Percentiles rank a stretch among this genome's conserved stretches.
These are phyloP conservation scores for Oxyteleia sp. DNA, from an alignment of 2,888 invertebrate species.

Conservation along the genomic window DNA sequence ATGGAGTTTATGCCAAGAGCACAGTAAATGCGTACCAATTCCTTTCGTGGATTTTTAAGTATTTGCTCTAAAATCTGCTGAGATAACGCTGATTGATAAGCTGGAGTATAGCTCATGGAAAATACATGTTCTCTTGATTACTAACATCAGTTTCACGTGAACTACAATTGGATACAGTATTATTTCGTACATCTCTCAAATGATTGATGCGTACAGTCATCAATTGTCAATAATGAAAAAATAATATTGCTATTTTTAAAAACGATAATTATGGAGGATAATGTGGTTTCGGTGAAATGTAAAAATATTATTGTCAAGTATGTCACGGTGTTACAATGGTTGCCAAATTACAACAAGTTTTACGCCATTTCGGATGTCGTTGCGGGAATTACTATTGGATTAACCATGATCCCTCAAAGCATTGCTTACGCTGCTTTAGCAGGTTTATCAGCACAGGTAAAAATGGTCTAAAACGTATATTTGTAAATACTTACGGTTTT, in stretches of 20 bases:
- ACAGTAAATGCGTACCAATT: constrained; percentile 41
- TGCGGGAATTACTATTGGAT: constrained; percentile 95
- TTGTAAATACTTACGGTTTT: too few species aligned
- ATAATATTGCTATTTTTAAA: too few species aligned
- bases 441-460: constrained; percentile 93
- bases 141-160: constrained; percentile 28
- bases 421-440: constrained; percentile 97
- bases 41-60: constrained; percentile 41
- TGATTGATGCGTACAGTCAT: constrained; percentile 4
- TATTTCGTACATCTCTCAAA: not conserved
- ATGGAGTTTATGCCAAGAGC: constrained; percentile 16
- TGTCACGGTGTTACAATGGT: constrained; percentile 90
- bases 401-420: constrained; percentile 97
- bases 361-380: constrained; percentile 93
- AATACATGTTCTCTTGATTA: constrained; percentile 14
- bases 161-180: constrained; percentile 21
- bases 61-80: constrained; percentile 47
- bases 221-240: constrained; percentile 16
- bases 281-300: constrained; percentile 4
- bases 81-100: constrained; percentile 69
- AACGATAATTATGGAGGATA: constrained; percentile 39
- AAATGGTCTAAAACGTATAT: too few species aligned
- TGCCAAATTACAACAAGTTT: constrained; percentile 91
- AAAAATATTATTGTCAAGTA: constrained; percentile 79
- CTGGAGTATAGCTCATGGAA: constrained; percentile 26